Conservation (phyloP, 2,113 vertebrate genomes). For the Onychostruthus taczanowskii region DNA sequence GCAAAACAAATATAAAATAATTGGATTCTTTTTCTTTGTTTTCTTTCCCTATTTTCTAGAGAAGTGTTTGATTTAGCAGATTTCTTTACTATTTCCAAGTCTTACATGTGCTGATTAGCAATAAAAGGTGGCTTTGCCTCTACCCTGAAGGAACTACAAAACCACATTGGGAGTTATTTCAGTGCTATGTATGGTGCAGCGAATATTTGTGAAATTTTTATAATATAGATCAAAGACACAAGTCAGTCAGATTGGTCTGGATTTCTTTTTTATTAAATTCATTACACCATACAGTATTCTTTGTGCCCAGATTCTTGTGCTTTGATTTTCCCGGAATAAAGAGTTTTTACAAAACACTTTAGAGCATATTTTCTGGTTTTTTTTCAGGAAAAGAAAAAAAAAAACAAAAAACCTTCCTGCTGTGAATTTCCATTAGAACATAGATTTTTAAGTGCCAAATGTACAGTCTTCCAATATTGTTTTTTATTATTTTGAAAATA, state of each 20-base stretch:
- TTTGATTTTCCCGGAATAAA: neutral
- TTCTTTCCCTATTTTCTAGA: constrained; percentile 47
- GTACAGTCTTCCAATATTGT: neutral
- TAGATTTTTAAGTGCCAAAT: neutral
- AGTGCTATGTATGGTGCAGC: neutral
- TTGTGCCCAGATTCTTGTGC: neutral
- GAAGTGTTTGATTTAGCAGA: constrained; percentile 68
- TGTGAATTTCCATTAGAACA: neutral
- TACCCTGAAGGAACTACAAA: neutral
- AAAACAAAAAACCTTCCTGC: neutral
- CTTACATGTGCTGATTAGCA: constrained; percentile 33
- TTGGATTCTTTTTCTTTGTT: constrained; percentile 64
- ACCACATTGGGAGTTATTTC: neutral
- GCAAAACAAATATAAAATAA: constrained; percentile 74
- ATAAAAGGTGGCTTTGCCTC: neutral
- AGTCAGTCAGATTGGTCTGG: neutral
- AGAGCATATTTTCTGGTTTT: neutral
- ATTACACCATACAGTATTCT: neutral
- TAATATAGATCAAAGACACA: neutral
- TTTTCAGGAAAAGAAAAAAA: neutral
- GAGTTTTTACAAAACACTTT: neutral
- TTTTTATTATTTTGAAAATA: neutral
- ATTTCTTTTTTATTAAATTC: neutral
- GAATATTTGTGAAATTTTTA: neutral
- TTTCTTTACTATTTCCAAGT: constrained; percentile 46